A percentile compares a stretch with the other conserved stretches of the same genome.
phyloP scores from a whole-genome alignment of 2,888 invertebrate genomes.

The Caenorhabditis panamensis region DNA sequence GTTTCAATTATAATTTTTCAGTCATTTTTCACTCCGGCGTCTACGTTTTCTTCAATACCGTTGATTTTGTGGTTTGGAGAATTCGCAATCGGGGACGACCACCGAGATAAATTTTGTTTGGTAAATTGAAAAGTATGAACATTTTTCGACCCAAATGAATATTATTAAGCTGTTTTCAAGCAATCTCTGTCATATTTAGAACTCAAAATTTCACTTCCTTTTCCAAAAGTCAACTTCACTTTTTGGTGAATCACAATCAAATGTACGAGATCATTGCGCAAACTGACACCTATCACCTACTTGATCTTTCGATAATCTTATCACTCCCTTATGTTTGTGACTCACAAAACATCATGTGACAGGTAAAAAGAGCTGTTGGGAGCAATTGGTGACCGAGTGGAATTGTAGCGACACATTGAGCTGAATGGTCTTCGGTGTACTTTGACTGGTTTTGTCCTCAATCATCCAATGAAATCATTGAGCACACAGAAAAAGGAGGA shows the following conservation, averaged over 20 bases:
- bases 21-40: no score
- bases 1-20: no score
- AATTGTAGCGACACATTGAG: not conserved
- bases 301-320: conserved; percentile 3
- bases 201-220: not conserved
- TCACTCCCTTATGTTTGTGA: not conserved
- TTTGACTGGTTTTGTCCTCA: not conserved
- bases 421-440: not conserved
- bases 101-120: no score
- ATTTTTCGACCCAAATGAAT: no score
- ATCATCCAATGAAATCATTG: not conserved
- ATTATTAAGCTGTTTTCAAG: no score
- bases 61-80: no score
- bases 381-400: not conserved
- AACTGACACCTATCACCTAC: not conserved
- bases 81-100: no score
- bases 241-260: not conserved
- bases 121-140: no score
- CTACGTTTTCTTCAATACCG: no score
- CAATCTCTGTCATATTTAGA: no score
- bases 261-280: conserved; percentile 1
- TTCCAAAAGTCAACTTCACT: not conserved
- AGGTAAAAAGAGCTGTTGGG: no score
- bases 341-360: not conserved
- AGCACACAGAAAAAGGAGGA: not conserved